These are phyloP conservation scores for Drosophila kanapiae DNA, from an alignment of 1,140 invertebrate genomes.

Conservation along the genomic window DNA sequence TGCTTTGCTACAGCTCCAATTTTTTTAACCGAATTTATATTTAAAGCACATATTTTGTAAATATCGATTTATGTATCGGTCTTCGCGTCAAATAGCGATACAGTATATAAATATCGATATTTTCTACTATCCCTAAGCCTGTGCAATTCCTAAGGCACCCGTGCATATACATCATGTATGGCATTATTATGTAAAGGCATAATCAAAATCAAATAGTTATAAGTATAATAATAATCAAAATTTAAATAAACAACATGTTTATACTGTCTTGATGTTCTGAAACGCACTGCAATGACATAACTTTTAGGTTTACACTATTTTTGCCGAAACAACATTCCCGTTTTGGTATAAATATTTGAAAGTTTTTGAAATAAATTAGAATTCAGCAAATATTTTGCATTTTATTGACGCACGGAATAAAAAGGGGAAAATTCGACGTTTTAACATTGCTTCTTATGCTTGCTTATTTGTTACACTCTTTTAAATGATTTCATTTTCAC, in stretches of 20 bases:
- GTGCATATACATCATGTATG: too few species aligned
- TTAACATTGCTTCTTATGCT: slow-evolving; percentile 51
- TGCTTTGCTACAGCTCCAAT: too few species aligned
- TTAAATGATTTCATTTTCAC: slow-evolving; percentile 66
- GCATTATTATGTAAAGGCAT: neutral
- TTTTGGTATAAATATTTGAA: slow-evolving; percentile 20
- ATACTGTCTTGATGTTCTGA: neutral
- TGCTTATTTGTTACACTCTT: slow-evolving; percentile 36
- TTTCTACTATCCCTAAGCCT: too few species aligned
- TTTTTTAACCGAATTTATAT: too few species aligned
- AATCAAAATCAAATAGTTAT: too few species aligned
- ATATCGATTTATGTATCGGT: too few species aligned
- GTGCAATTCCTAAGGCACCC: neutral
- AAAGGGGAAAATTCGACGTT: slow-evolving; percentile 54
- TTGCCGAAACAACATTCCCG: too few species aligned
- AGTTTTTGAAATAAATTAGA: slow-evolving; percentile 59
- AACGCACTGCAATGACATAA: neutral
- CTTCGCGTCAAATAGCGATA: too few species aligned
- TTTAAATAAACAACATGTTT: neutral
- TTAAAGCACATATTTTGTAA: too few species aligned
- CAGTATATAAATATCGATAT: too few species aligned
- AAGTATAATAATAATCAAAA: too few species aligned
- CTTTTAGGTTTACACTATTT: neutral
- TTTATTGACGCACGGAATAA: slow-evolving; percentile 70
- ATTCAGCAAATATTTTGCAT: slow-evolving; percentile 73